Base-by-base conservation (phyloP, 2,113 vertebrate species). In the Serinus canaria region DNA sequence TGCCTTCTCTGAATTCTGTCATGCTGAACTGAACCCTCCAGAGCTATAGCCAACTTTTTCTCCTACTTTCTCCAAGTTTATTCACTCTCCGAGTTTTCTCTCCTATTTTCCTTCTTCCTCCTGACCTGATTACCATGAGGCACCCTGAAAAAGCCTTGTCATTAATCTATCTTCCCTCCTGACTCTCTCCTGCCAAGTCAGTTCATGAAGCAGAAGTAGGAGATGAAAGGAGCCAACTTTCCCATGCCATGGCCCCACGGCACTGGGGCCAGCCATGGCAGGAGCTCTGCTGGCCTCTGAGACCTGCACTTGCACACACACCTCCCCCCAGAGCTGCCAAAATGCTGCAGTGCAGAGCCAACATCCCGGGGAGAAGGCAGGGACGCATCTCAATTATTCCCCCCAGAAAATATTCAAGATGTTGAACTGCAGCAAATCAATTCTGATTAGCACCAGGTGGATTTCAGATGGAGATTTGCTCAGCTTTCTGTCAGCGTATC, bases 161-260 rank as follows among this genome's bases (percentile, higher is more conserved):
- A 28, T 46, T 10, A 11, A 7, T 47, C 11, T 80, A 13, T 76
- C 24, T 90, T 88, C 70, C 23, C 14, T 63, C n/a, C 11, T 78
- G 46, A 31, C 35, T 80, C 35, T 62, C n/a, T 74, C 16, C 35
- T 89, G 39, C 27, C 39, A n/a, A 75, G 22, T 80, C 46, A 58
- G 31, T 28, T 35, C 30, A 46, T 4, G 4, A 15, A 25, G 5
- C 31, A 89, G 52, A 41, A 44, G 46, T 4, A 72, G 25, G 28
- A 83, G n/a, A 39, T n/a, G 22, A 74, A 58, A 92, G 31, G 27
- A 79, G 15, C 10, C 0, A 10, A 17, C 0, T 0, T 59, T 94
- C 16, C 43, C 3, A 3, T 0, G 1, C 43, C 27, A 7, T 8
- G 47, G 62, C 22, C 66, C 31, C 43, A 11, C 0, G 0, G 19